Conservation (phyloP, 2,888 invertebrate species). For the Mycogona germanica region DNA sequence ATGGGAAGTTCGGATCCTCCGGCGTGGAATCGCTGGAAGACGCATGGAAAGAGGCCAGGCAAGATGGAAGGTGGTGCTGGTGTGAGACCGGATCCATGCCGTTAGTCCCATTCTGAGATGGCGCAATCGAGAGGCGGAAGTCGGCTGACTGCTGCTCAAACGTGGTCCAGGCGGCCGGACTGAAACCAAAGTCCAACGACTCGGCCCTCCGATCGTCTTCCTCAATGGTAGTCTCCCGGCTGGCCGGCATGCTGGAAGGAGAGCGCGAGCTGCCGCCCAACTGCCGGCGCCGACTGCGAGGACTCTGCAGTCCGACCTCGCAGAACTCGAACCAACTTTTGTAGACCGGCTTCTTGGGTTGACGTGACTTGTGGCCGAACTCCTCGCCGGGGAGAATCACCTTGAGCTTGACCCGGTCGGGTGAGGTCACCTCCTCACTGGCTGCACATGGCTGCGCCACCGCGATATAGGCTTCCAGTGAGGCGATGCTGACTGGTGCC, state of each 20-base stretch:
- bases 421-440: neutral
- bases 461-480: slow-evolving; percentile 19
- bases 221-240: neutral
- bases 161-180: neutral
- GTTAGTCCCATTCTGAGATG: neutral
- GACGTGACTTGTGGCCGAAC: slow-evolving; percentile 25
- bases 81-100: no score
- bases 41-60: neutral
- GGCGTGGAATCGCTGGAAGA: neutral
- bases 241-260: neutral
- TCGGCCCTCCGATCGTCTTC: slow-evolving; percentile 1
- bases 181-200: neutral
- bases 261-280: neutral
- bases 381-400: slow-evolving; percentile 20
- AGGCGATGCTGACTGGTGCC: slow-evolving; percentile 17
- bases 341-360: slow-evolving; percentile 41
- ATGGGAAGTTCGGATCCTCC: no score
- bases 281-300: slow-evolving; percentile 28
- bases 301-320: slow-evolving; percentile 41
- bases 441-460: slow-evolving; percentile 12
- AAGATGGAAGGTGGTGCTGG: no score
- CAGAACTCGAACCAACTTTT: slow-evolving; percentile 38
- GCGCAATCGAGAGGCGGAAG: neutral
- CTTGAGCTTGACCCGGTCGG: slow-evolving; percentile 14
- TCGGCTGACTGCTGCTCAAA: neutral